Conservation (phyloP, 2,797 vertebrate species). For the Rhinophrynus dorsalis region DNA sequence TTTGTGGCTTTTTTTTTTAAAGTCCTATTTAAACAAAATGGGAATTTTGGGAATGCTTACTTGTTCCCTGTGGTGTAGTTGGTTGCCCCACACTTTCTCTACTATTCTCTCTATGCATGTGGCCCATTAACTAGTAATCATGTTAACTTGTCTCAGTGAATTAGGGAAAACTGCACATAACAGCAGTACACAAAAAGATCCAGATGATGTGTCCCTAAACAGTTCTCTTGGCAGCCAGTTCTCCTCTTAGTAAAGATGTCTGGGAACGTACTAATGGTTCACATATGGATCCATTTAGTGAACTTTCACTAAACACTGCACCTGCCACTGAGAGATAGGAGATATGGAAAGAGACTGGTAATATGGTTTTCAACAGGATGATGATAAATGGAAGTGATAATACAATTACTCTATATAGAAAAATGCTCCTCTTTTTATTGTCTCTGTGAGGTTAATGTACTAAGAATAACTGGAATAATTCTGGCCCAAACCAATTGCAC, state of each 20-base stretch:
- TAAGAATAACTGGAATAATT: too few species aligned
- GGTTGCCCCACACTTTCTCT: too few species aligned
- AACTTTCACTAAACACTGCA: neutral
- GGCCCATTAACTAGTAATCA: too few species aligned
- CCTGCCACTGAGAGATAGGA: neutral
- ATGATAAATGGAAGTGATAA: neutral
- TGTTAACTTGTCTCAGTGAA: too few species aligned
- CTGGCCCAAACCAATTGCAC: too few species aligned
- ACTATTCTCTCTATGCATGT: too few species aligned
- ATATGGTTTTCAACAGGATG: neutral
- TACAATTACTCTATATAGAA: neutral
- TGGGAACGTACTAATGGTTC: neutral
- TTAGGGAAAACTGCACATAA: too few species aligned
- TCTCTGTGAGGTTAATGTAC: too few species aligned
- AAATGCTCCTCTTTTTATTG: neutral
- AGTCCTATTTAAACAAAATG: too few species aligned
- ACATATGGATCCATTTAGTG: slow-evolving; percentile 1
- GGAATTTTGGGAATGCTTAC: too few species aligned
- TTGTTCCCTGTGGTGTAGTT: too few species aligned
- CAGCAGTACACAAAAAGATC: neutral
- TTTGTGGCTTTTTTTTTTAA: too few species aligned
- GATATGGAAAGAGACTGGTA: neutral
- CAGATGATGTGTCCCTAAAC: neutral
- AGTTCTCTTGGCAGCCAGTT: neutral
- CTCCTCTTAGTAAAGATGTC: neutral